Evolutionary conservation across 2,113 vertebrate species (phyloP), one percentile per base, ranked within the genome.

Genomic region (zebrafish (Danio rerio)): DNA sequence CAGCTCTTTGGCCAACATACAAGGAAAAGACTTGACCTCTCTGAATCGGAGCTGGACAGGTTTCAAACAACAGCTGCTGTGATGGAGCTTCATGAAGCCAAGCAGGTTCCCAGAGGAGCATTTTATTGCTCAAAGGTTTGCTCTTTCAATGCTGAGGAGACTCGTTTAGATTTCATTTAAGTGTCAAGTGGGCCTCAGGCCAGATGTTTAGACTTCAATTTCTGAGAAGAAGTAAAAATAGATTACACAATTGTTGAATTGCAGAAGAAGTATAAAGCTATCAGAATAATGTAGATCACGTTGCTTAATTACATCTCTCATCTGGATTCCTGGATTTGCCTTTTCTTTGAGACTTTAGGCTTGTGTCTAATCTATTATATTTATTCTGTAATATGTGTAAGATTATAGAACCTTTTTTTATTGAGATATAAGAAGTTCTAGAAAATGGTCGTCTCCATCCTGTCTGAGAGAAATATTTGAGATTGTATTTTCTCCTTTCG

Each of bases 41-140:
- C 20, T 49, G 45, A 78, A 20, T 18, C 4, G 6, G 43, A 40
- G 59, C 13, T 78, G 75, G 59, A 63, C 2, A 5, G 21, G 8
- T 65, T 53, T 53, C 45, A 78, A 78, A 53, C 59, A 50, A 31
- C 75, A 63, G 76, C 76, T 65, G 76, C 42, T 53, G 18, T 66
- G 20, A 66, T 65, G 75, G 75, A 65, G 75, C 21, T 50, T 20
- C 21, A 63, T 43, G 45, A n/a, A 16, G 42, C 56, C n/a, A 66
- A 53, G 59, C 16, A 7, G 5, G 49, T 42, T 79, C 62, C 61
- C 49, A 20, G 9, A 53, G 21, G 76, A 65, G 53, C 0, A 6
- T 55, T 50, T 52, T 49, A 65, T 65, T 18, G 42, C 74, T 49
- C n/a, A 6, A 18, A 75, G 31, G 16, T 58, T 58, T 42, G 72